Base-by-base conservation (phyloP, 2,113 vertebrate genomes). In the Muntiacus muntjak region DNA sequence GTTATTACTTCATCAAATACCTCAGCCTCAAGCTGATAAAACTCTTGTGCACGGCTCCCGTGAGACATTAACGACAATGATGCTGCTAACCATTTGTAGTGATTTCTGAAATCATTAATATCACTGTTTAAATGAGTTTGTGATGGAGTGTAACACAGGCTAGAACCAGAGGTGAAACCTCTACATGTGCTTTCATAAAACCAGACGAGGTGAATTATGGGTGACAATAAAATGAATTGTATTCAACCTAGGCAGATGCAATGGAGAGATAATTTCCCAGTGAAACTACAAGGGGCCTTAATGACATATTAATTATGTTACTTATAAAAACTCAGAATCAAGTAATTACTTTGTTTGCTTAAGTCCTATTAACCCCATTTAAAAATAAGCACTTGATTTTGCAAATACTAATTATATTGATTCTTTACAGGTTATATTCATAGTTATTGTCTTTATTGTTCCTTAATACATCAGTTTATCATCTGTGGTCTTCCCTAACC, bases 1-100 rank as follows among this genome's bases (percentile, higher is more conserved):
- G 98, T 99, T 99, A 99, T 99, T 98, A 98, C 98, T 99, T 99
- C 98, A 99, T 99, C 99, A 99, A 99, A 98, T 98, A 98, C 98
- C 98, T 99, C 98, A 98, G 98, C 96, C 98, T 98, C 97, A 58
- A 98, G 98, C 99, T 98, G 99, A 99, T 99, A 99, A 99, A 99
- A 98, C 97, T 98, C 93, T 25, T 94, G 81, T 94, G 91, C 79
- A 97, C 89, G 62, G 92, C 97, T 98, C 98, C 96, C 98, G n/a
- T 4, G 98, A 98, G 99, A 98, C 98, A 97, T 98, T 98, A 98
- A 98, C 30, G 71, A 94, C 97, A 97, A 98, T 8, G 96, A 98
- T 98, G 98, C 98, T 98, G 97, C 97, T 97, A 97, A 96, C 96
- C 97, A 98, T 98, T 98, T 98, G 97, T 97, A 98, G 98, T 98